These are phyloP conservation scores for Liposcelis brunnea DNA, from an alignment of 2,888 invertebrate species.

Conservation along the genomic window DNA sequence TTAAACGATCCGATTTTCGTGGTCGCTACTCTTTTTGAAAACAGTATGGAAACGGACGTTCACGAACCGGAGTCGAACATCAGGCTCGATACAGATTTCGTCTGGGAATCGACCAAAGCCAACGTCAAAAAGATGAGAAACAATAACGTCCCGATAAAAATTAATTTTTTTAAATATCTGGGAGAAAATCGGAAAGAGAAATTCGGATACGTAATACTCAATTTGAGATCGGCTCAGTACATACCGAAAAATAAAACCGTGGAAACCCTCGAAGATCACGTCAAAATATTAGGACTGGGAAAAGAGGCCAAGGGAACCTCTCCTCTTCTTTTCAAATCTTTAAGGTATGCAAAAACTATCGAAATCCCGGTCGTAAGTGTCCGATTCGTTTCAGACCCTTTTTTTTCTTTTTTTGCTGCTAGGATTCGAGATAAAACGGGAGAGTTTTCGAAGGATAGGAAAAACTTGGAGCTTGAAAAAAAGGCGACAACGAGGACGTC, in stretches of 20 bases:
- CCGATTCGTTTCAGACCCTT: too few relatives aligned
- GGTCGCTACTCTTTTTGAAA: slow-evolving; percentile 16
- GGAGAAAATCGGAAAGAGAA: slow-evolving; percentile 33
- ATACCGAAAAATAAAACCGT: slow-evolving; percentile 34
- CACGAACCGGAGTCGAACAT: slow-evolving; percentile 38
- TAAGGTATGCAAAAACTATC: slow-evolving; percentile 16
- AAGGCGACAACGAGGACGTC: too few relatives aligned
- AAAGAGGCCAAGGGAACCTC: slow-evolving; percentile 23
- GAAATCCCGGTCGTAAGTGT: background rate
- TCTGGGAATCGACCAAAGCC: slow-evolving; percentile 62
- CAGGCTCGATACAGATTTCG: slow-evolving; percentile 51
- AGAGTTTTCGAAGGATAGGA: too few relatives aligned
- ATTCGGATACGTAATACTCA: slow-evolving; percentile 50
- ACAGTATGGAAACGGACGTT: slow-evolving; percentile 43
- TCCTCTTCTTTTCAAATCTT: slow-evolving; percentile 24
- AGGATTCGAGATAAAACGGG: too few relatives aligned
- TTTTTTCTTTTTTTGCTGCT: too few relatives aligned
- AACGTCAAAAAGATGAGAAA: slow-evolving; percentile 50
- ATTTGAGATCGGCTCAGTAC: slow-evolving; percentile 49
- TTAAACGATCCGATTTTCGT: slow-evolving; percentile 16
- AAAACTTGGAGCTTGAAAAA: too few relatives aligned
- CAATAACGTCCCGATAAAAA: slow-evolving; percentile 52
- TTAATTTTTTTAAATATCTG: slow-evolving; percentile 38
- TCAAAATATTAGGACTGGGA: slow-evolving; percentile 24
- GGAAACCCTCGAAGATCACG: slow-evolving; percentile 24